These are phyloP conservation scores for Caenorhabditis macrosperma DNA, from an alignment of 2,888 invertebrate genomes.

Conservation along the genomic window DNA sequence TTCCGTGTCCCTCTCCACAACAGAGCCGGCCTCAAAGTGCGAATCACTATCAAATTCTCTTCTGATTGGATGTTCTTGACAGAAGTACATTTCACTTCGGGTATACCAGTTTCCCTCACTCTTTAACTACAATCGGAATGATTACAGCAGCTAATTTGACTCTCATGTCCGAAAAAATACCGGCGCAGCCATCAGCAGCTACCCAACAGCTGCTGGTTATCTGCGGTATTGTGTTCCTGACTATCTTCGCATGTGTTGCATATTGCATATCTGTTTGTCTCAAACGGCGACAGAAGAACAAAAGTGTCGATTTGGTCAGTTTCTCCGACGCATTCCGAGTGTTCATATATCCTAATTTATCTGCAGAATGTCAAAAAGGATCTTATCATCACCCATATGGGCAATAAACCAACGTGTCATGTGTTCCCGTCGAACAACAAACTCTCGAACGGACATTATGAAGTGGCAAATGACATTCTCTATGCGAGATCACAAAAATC, in stretches of 20 bases:
- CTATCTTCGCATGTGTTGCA: conserved; percentile 28
- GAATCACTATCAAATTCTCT: conserved; percentile 84
- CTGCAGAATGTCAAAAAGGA: conserved; percentile 59
- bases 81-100: conserved; percentile 91
- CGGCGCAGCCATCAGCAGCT: conserved; percentile 29
- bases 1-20: conserved; percentile 70
- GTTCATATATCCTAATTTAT: background rate
- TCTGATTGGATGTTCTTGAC: conserved; percentile 92
- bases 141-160: conserved; percentile 36
- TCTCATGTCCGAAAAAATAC: conserved; percentile 31
- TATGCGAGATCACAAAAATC: conserved; percentile 59
- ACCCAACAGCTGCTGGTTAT: conserved; percentile 37
- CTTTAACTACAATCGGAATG: background rate
- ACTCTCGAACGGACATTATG: conserved; percentile 38
- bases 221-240: conserved; percentile 50
- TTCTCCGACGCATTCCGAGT: background rate
- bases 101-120: conserved; percentile 82
- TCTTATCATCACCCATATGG: conserved; percentile 66
- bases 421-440: conserved; percentile 57
- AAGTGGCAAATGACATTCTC: conserved; percentile 47
- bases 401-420: conserved; percentile 63
- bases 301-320: conserved; percentile 45
- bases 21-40: conserved; percentile 64
- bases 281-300: conserved; percentile 43
- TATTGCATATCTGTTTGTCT: conserved; percentile 50